Conservation (phyloP, 2,113 vertebrate species). For the Himantopus leucocephalus region DNA sequence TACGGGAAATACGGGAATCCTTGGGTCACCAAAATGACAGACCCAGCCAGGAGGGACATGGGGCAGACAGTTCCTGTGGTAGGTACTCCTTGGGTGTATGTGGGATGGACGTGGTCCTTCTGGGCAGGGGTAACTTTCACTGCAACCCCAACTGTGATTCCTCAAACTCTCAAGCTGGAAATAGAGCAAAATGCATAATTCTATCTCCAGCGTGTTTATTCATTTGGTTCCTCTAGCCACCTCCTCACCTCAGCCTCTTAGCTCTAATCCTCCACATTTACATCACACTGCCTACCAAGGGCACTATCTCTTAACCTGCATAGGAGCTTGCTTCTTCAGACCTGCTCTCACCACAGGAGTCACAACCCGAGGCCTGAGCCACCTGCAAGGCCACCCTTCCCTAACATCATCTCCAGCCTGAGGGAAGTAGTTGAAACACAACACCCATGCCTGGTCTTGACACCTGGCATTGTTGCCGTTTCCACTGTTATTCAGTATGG, state of each 20-base stretch:
- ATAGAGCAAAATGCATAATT: neutral
- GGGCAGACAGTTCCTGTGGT: neutral
- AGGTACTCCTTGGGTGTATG: neutral
- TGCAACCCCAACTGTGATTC: neutral
- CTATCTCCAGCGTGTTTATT: neutral
- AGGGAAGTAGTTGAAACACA: neutral
- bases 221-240: neutral
- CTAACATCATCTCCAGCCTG: neutral
- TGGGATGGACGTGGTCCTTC: neutral
- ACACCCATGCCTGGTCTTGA: neutral
- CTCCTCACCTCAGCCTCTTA: neutral
- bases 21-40: neutral
- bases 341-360: accelerated
- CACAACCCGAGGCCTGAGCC: accelerated
- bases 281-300: neutral
- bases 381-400: neutral
- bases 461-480: neutral
- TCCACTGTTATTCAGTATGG: slow-evolving; percentile 27
- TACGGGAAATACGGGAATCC: neutral
- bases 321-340: neutral
- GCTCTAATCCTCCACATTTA: neutral
- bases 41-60: neutral
- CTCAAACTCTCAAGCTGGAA: neutral
- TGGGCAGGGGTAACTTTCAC: neutral
- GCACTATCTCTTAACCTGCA: neutral